Percentiles rank a stretch among this genome's conserved stretches.
Evolutionary conservation across 1,140 invertebrate species (phyloP).

Genomic region (Nixonia krombeini): DNA sequence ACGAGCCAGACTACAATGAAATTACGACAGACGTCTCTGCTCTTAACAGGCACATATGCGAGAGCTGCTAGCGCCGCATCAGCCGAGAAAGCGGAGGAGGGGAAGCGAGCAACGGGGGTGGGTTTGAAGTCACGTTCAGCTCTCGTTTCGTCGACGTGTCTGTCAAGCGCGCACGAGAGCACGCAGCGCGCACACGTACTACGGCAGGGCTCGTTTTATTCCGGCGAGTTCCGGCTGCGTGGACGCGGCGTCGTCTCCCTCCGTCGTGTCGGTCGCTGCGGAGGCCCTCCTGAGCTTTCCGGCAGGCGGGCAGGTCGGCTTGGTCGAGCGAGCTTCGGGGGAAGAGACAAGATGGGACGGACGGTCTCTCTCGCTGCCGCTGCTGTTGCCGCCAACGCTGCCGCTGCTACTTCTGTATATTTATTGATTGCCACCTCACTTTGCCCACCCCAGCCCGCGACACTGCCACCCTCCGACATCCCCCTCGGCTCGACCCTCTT

Average conservation of each 20-base stretch:
- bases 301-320: not conserved
- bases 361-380: slow-evolving; percentile 16
- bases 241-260: not conserved
- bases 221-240: slow-evolving; percentile 1
- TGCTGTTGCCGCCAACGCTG: too few species aligned
- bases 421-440: slow-evolving; percentile 71
- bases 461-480: slow-evolving; percentile 25
- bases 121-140: too few species aligned
- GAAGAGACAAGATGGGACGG: too few species aligned
- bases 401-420: slow-evolving; percentile 68
- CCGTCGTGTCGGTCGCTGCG: not conserved
- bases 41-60: slow-evolving; percentile 5
- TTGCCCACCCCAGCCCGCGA: slow-evolving; percentile 56
- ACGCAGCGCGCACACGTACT: too few species aligned
- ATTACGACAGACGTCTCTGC: not conserved
- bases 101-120: too few species aligned
- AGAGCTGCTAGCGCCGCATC: not conserved
- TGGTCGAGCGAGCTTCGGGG: too few species aligned
- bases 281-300: not conserved
- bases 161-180: too few species aligned
- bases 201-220: slow-evolving; percentile 4
- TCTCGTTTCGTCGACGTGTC: slow-evolving; percentile 13
- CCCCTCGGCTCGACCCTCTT: slow-evolving; percentile 13
- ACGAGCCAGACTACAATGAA: slow-evolving; percentile 2
- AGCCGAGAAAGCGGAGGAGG: not conserved